Evolutionary conservation across 1,140 invertebrate genomes (phyloP).

Genomic region (Amyelois transitella): DNA sequence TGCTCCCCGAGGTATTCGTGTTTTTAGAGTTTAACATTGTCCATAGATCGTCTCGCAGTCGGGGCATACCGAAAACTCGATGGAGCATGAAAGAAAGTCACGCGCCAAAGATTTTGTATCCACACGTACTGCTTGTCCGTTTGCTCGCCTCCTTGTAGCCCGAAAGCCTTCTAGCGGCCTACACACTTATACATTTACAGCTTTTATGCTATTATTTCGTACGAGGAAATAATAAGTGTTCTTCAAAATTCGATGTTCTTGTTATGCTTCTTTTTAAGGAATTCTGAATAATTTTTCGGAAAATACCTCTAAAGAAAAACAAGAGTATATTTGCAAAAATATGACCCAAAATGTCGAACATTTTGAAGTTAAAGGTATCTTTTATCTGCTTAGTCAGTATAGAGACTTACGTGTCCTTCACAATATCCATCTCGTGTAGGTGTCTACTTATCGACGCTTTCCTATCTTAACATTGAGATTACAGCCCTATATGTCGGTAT

Average conservation of each 20-base stretch:
- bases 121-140: slow-evolving; percentile 39
- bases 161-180: slow-evolving; percentile 11
- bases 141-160: slow-evolving; percentile 24
- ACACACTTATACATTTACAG: too few species aligned
- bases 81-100: slow-evolving; percentile 64
- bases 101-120: slow-evolving; percentile 59
- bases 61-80: slow-evolving; percentile 56
- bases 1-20: slow-evolving; percentile 28
- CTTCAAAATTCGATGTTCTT: too few species aligned
- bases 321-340: too few species aligned
- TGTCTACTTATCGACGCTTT: not conserved
- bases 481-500: not conserved
- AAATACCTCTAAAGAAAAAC: too few species aligned
- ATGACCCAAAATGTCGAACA: too few species aligned
- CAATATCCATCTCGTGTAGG: not conserved
- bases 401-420: too few species aligned
- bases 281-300: too few species aligned
- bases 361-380: too few species aligned
- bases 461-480: not conserved
- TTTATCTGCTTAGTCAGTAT: too few species aligned
- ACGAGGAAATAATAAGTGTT: too few species aligned
- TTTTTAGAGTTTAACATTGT: slow-evolving; percentile 40
- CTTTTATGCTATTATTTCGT: too few species aligned
- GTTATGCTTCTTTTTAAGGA: too few species aligned
- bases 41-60: slow-evolving; percentile 41